Evolutionary conservation across 2,888 invertebrate species (phyloP).

Genomic region (Cantharis flavilabris): DNA sequence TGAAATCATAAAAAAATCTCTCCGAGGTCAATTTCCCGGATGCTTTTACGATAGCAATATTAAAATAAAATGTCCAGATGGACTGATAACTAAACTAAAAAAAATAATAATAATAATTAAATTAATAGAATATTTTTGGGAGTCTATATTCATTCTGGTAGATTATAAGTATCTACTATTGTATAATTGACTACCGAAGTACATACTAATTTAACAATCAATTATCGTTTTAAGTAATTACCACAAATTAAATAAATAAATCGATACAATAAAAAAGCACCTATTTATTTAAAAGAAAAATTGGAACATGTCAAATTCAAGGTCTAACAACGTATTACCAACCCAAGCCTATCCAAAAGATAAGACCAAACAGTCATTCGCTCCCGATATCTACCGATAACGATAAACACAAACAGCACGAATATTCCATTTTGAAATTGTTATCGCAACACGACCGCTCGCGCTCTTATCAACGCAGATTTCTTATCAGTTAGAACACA

Average conservation of each 20-base stretch:
- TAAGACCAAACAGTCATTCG: constrained; percentile 47
- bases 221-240: background rate
- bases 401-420: constrained; percentile 53
- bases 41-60: background rate
- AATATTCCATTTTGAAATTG: constrained; percentile 57
- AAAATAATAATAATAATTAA: background rate
- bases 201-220: background rate
- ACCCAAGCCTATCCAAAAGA: constrained; percentile 31
- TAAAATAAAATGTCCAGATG: background rate
- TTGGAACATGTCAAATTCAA: constrained; percentile 18
- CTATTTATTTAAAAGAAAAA: constrained; percentile 1
- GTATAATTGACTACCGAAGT: background rate
- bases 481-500: constrained; percentile 50
- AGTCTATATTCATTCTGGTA: background rate
- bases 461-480: constrained; percentile 50
- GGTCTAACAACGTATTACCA: constrained; percentile 32
- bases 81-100: background rate
- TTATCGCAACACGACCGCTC: constrained; percentile 52
- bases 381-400: constrained; percentile 50
- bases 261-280: background rate
- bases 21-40: constrained; percentile 12
- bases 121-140: background rate
- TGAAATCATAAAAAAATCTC: background rate
- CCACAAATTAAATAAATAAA: background rate
- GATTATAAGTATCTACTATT: background rate